Percentiles rank a stretch among this genome's conserved stretches.
Conservation (phyloP, 2,113 vertebrate species). For the Onychostoma macrolepis region DNA sequence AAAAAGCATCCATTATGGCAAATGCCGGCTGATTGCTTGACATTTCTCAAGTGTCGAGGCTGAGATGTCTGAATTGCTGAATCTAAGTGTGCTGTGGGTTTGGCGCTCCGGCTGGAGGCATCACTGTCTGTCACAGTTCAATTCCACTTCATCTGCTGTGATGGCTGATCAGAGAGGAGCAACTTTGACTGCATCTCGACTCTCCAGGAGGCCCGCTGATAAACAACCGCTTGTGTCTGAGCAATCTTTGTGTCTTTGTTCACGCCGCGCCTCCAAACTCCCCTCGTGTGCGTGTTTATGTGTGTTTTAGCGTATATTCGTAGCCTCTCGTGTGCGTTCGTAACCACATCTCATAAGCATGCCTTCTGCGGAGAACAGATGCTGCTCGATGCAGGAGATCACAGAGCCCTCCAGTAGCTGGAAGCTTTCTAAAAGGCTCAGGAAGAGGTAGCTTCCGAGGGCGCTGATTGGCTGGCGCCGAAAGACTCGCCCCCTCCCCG, state of each 20-base stretch:
- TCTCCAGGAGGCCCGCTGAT: slow-evolving; percentile 7
- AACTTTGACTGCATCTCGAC: slow-evolving; percentile 2
- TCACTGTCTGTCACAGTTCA: slow-evolving; percentile 47
- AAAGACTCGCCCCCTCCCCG: not conserved
- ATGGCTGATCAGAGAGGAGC: slow-evolving; percentile 11
- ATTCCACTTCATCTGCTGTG: slow-evolving; percentile 30
- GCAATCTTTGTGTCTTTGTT: not conserved
- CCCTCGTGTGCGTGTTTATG: not conserved
- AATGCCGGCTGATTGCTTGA: slow-evolving; percentile 62
- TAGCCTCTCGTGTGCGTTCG: not conserved
- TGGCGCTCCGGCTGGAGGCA: slow-evolving; percentile 27
- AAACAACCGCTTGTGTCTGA: slow-evolving; percentile 3
- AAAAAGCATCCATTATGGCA: slow-evolving; percentile 50
- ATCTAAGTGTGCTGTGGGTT: slow-evolving; percentile 58
- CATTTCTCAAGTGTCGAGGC: slow-evolving; percentile 53
- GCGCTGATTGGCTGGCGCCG: slow-evolving; percentile 30
- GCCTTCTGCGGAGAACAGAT: slow-evolving; percentile 44
- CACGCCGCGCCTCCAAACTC: not conserved
- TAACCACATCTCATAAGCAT: slow-evolving; percentile 14
- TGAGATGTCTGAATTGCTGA: slow-evolving; percentile 53
- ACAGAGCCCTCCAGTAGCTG: slow-evolving; percentile 34
- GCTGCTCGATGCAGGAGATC: slow-evolving; percentile 32
- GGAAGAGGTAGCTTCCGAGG: slow-evolving; percentile 31
- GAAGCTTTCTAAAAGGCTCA: slow-evolving; percentile 35
- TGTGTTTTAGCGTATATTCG: slow-evolving; percentile 22